Percentiles rank a stretch among this genome's conserved stretches.
Conservation (phyloP, 2,113 vertebrate species). For the Diglossa brunneiventris region DNA sequence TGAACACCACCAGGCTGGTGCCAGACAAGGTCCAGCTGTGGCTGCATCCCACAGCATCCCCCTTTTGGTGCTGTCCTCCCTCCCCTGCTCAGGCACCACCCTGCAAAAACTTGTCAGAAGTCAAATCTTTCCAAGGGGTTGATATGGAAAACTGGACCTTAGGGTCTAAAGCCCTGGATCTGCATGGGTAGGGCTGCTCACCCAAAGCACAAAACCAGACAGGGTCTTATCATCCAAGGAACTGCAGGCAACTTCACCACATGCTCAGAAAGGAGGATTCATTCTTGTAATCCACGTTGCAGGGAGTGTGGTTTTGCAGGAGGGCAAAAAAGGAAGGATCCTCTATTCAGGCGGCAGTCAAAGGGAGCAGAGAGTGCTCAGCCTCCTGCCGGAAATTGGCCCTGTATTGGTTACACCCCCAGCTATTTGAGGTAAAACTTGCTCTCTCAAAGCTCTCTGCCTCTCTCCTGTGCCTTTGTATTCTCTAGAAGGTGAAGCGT, state of each 20-base stretch:
- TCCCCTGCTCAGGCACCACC: fast-evolving
- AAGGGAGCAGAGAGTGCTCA: not conserved
- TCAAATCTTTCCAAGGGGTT: not conserved
- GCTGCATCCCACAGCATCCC: not conserved
- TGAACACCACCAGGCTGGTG: not conserved
- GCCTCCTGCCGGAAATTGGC: not conserved
- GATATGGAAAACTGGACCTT: not conserved
- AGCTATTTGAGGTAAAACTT: slow-evolving; percentile 39
- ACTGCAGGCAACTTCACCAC: fast-evolving
- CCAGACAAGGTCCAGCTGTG: not conserved
- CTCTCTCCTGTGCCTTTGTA: slow-evolving; percentile 79
- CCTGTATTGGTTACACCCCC: slow-evolving; percentile 48
- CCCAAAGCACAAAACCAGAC: not conserved
- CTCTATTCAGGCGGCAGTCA: slow-evolving; percentile 22
- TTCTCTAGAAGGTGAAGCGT: slow-evolving; percentile 79
- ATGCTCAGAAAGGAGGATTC: fast-evolving
- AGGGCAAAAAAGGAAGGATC: not conserved
- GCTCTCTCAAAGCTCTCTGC: slow-evolving; percentile 56
- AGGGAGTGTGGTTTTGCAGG: not conserved
- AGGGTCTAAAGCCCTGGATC: not conserved
- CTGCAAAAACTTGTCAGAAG: not conserved
- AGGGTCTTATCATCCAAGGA: not conserved
- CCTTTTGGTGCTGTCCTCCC: not conserved
- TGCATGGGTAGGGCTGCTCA: fast-evolving
- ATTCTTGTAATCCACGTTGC: fast-evolving